Evolutionary conservation across 2,888 invertebrate genomes (phyloP).

Genomic region (Epinotia bilunana): DNA sequence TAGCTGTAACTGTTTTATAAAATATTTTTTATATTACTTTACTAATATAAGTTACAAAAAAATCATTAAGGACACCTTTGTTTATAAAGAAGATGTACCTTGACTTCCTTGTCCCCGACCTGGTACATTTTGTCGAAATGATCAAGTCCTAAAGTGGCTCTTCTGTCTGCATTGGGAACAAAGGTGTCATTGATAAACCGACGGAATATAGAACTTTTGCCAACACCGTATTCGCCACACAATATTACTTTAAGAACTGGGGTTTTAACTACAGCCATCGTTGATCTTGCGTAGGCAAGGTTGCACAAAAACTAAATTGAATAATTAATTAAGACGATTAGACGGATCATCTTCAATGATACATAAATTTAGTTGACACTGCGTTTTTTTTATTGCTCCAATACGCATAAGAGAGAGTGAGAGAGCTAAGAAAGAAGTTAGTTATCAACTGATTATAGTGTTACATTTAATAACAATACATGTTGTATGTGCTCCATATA

Average conservation of each 20-base stretch:
- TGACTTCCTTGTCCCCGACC: slow-evolving; percentile 90
- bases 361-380: slow-evolving; percentile 28
- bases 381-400: slow-evolving; percentile 3
- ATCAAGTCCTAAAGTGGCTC: slow-evolving; percentile 95
- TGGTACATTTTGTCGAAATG: slow-evolving; percentile 93
- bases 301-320: slow-evolving; percentile 33
- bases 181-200: slow-evolving; percentile 96
- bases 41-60: not conserved
- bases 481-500: not conserved
- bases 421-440: not conserved
- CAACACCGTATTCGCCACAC: slow-evolving; percentile 98
- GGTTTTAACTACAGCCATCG: slow-evolving; percentile 92
- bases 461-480: not conserved
- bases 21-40: slow-evolving; percentile 13
- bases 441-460: not conserved
- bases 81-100: slow-evolving; percentile 80
- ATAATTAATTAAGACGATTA: slow-evolving; percentile 44
- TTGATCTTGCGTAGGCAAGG: slow-evolving; percentile 28
- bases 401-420: not conserved
- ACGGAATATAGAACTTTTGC: slow-evolving; percentile 96
- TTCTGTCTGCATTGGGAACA: slow-evolving; percentile 91
- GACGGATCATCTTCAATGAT: slow-evolving; percentile 44
- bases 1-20: slow-evolving; percentile 89
- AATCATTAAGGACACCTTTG: not conserved
- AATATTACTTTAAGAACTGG: slow-evolving; percentile 96